Evolutionary conservation across 2,888 invertebrate genomes (phyloP).

Genomic region (Hirtodrosophila confusa): DNA sequence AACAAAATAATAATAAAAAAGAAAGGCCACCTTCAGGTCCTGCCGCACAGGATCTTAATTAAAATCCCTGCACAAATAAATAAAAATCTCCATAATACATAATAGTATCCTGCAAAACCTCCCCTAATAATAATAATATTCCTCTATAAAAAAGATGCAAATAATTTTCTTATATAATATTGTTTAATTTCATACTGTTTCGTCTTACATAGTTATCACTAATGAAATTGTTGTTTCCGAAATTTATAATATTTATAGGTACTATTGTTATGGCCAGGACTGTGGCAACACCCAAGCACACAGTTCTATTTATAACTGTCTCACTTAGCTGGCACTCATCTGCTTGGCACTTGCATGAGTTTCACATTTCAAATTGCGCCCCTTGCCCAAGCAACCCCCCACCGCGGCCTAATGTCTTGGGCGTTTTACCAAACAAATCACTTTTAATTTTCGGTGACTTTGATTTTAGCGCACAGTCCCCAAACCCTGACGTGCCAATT

Average conservation of each 20-base stretch:
- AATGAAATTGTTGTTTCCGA: neutral
- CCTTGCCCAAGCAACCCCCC: neutral
- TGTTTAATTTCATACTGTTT: no score
- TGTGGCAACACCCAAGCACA: constrained; percentile 17
- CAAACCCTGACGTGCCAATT: constrained; percentile 26
- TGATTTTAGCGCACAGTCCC: constrained; percentile 64
- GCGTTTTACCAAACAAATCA: constrained; percentile 80
- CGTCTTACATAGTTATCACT: no score
- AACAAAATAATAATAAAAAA: no score
- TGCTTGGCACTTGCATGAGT: constrained; percentile 68
- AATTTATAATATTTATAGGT: constrained; percentile 22
- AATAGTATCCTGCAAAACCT: no score
- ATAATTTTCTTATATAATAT: no score
- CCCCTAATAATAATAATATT: no score
- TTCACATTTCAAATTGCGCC: constrained; percentile 68
- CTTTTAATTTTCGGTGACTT: constrained; percentile 80
- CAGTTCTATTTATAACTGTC: constrained; percentile 70
- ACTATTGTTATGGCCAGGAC: constrained; percentile 5
- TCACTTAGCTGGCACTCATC: constrained; percentile 42
- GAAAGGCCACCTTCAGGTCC: no score
- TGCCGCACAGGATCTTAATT: no score
- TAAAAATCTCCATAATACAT: no score
- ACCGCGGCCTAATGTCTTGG: constrained; percentile 58
- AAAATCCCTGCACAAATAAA: no score
- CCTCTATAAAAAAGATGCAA: no score